Evolutionary conservation across 2,888 invertebrate species (phyloP), one percentile per base, ranked within the genome.

Genomic region (Periphyllus acericola): DNA sequence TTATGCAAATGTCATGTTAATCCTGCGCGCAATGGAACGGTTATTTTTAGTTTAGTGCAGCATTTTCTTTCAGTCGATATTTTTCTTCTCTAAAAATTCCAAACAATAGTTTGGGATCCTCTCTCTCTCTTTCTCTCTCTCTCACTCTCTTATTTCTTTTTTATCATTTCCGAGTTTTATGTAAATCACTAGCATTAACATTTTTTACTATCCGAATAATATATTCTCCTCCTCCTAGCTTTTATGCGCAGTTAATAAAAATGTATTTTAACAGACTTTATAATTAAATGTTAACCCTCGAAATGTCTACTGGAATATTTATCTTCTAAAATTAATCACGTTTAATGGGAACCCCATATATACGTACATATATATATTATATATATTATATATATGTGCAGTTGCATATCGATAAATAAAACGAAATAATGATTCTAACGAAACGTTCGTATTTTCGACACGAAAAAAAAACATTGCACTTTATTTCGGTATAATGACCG

Each of bases 41-140:
- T 72, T 40, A 55, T 74, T 75, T 83, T 74, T 36, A 84, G 66
- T 68, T 76, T 52, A 52, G 11, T n/a, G 52, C 78, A 68, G 34
- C 52, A 71, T 79, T 79, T 34, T 71, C 46, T 36, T 78, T 71
- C 36, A 36, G 40, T 52, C 52, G 85, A 78, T 79, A 71, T 86
- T 79, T 68, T 71, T 71, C 32, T 32, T 71, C 32, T 2, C 85
- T 79, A 36, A 71, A 76, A n/a, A 71, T 71, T 79, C 29, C 21
- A 29, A 78, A 79, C 72, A 52, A 83, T 72, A 83, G 25, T 52
- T 1, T 46, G 72, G 32, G 40, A 66, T 68, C n/a, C n/a, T n/a
- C n/a, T n/a, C n/a, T n/a, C 0, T 79, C 46, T 46, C 46, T 46
- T 9, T 36, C 3, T 6, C 6, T 36, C 6, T 36, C 6, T 36